Base-by-base conservation (phyloP, 2,797 vertebrate species). In the Typhlichthys eigenmanni region DNA sequence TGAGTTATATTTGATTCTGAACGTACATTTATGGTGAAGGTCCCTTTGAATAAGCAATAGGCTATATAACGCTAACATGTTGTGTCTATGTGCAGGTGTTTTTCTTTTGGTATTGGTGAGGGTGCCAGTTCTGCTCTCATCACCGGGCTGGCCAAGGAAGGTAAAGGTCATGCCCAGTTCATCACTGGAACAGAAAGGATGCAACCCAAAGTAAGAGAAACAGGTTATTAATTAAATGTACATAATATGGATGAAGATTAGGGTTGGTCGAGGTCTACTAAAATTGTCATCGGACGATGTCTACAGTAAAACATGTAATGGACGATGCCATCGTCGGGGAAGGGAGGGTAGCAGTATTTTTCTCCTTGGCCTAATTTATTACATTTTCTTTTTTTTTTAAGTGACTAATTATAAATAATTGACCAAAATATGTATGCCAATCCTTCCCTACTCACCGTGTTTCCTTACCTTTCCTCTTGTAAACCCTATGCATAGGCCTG, bases 91-190 rank as follows among this genome's bases (percentile, higher is more conserved):
- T 81, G 52, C 64, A 96, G 95, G 67, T 95, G 94, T 77, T 96
- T 95, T 78, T 90, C 94, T 4, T 96, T 96, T 72, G 94, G 95
- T 17, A 95, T 95, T 62, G 95, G 94, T 3, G 89, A 94, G 89
- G 94, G 94, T 0, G 93, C 92, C 72, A 95, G 94, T 69, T 91
- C 92, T 51, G 92, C 92, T 66, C 92, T 96, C 16, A 88, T 96
- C 77, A 93, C 88, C 73, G 93, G 92, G 68, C 78, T 95, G 79
- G 93, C 94, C 49, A 88, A 85, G 8, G 91, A 88, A 34, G 90
- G 91, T 55, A 80, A 86, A 48, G 94, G 94, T 45, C 77, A 91
- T 11, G 64, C 86, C 53, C 94, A 95, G 82, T 96, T 96, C 77
- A 93, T 96, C 83, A 90, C 86, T 5, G 93, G 87, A 16, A 74